Percentiles rank a stretch among this genome's conserved stretches.
Evolutionary conservation across 2,797 vertebrate genomes (phyloP).

Genomic region (Capromys pilorides): DNA sequence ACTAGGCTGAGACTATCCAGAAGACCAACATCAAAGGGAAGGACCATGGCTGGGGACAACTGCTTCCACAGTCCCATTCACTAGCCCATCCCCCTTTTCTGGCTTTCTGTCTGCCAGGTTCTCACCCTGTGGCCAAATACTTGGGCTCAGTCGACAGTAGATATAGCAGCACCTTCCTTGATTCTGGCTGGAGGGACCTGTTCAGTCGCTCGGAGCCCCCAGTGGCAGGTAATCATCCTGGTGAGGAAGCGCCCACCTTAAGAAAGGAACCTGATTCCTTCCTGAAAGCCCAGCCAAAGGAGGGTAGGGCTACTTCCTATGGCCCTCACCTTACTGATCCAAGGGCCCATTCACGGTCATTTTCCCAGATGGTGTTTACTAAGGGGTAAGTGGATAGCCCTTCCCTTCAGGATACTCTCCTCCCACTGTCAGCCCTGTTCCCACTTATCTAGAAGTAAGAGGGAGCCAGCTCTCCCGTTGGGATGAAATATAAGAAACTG

Average conservation of each 20-base stretch:
- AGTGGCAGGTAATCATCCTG: conserved; percentile 84
- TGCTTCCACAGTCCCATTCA: background rate
- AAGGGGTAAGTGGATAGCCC: background rate
- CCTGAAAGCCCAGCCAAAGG: background rate
- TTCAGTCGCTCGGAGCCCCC: conserved; percentile 94
- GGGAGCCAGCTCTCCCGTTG: background rate
- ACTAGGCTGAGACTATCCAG: background rate
- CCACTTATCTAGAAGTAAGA: background rate
- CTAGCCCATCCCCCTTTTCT: background rate
- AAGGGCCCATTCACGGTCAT: background rate
- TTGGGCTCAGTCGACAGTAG: conserved; percentile 94
- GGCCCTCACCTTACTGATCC: background rate
- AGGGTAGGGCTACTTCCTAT: background rate
- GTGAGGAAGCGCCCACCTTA: too few relatives aligned
- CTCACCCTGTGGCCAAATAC: conserved; percentile 97
- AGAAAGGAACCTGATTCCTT: background rate
- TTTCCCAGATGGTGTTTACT: background rate
- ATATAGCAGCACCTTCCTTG: conserved; percentile 94
- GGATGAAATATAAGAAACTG: background rate
- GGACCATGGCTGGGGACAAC: background rate
- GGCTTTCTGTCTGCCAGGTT: conserved; percentile 83
- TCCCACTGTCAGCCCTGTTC: background rate
- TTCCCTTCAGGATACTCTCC: background rate
- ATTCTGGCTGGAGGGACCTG: conserved; percentile 93
- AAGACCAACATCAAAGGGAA: background rate